Evolutionary conservation across 2,113 vertebrate genomes (phyloP).

Genomic region (Nettapus auritus): DNA sequence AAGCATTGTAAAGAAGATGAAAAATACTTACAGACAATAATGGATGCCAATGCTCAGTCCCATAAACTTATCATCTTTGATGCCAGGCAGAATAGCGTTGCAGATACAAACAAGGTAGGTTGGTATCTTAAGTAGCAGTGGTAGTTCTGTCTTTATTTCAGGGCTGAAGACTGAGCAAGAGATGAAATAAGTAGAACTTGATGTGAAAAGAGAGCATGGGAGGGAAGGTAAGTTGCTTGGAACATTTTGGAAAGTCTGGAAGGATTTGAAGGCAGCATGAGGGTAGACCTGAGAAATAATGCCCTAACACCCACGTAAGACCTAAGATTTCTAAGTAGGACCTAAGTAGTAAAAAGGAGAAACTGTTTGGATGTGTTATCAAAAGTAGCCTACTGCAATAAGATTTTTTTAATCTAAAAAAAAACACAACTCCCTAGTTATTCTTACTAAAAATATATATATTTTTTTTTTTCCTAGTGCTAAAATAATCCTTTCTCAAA

Average conservation of each 20-base stretch:
- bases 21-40: constrained; percentile 91
- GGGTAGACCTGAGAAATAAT: not conserved
- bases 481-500: not conserved
- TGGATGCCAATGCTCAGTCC: constrained; percentile 97
- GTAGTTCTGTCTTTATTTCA: not conserved
- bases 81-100: constrained; percentile 90
- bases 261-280: not conserved
- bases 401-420: not conserved
- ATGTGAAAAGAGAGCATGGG: not conserved
- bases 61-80: constrained; percentile 96
- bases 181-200: not conserved
- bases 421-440: accelerated
- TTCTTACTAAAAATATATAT: no score
- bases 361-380: not conserved
- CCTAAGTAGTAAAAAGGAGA: not conserved
- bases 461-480: not conserved
- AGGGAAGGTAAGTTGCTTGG: not conserved
- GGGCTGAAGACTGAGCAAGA: not conserved
- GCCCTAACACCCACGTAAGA: not conserved
- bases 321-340: not conserved
- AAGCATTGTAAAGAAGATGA: constrained; percentile 97
- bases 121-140: not conserved
- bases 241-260: not conserved
- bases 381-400: not conserved
- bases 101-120: constrained; percentile 91